These are phyloP conservation scores for Siniperca knerii DNA, from an alignment of 2,113 vertebrate species.

Conservation along the genomic window DNA sequence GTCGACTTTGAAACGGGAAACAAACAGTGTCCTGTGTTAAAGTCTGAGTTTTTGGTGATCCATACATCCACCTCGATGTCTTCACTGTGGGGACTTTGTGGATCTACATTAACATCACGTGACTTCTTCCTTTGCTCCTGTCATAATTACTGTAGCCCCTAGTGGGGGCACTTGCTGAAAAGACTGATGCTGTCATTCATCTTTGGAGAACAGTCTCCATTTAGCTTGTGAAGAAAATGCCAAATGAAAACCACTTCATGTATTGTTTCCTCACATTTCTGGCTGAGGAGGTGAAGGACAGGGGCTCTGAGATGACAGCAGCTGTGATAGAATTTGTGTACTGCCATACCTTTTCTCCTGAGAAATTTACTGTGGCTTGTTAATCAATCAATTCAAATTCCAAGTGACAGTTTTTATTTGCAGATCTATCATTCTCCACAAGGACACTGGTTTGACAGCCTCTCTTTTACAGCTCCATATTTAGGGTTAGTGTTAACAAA, in stretches of 20 bases:
- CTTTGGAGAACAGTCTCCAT: too few species aligned
- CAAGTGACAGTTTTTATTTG: too few species aligned
- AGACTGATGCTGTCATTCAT: not conserved
- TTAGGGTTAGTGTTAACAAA: not conserved
- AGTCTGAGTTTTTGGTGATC: too few species aligned
- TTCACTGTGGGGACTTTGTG: too few species aligned
- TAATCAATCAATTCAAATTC: not conserved
- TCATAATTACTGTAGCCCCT: not conserved
- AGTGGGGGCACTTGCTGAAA: not conserved
- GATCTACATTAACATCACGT: too few species aligned
- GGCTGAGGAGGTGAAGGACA: not conserved
- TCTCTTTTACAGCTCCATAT: not conserved
- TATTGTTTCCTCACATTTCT: not conserved
- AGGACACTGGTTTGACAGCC: not conserved
- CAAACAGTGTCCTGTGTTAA: too few species aligned
- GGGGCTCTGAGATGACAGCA: not conserved
- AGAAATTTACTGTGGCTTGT: not conserved
- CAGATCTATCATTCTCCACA: not conserved
- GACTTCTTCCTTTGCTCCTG: not conserved
- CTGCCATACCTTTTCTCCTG: conserved; percentile 10
- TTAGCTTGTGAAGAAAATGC: too few species aligned
- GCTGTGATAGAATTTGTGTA: not conserved
- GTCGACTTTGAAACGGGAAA: too few species aligned
- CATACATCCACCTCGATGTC: too few species aligned
- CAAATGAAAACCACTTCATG: not conserved